Evolutionary conservation across 92 coral and sea anemone species (phyloP), one percentile per base, ranked within the genome.

Genomic region (Epizoanthus ramosus): DNA sequence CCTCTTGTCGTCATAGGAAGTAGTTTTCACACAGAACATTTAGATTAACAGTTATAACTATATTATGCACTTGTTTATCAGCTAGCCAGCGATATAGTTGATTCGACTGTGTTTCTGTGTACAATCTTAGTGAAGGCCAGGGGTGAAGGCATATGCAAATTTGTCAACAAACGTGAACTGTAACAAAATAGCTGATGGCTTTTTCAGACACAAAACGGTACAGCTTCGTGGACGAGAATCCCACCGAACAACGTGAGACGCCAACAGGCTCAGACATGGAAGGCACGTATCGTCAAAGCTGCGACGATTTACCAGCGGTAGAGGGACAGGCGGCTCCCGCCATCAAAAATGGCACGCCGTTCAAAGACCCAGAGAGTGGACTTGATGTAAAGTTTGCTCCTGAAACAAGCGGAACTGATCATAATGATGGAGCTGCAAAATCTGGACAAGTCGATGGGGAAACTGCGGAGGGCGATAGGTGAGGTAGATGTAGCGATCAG

Each of bases 191-290:
- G 31, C 75, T 21, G 10, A 75, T 61, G 82, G 63, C 59, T 41
- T 77, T 65, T 60, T 77, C 71, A 77, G 71, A 63, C 12, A 45
- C 82, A n/a, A 77, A 77, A 59, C 82, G 82, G 43, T 77, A 77
- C 71, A 77, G 82, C 63, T 61, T 77, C 19, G 82, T 61, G 23
- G 71, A 77, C 47, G 70, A 69, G 4, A 63, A 5, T 14, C 50
- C 43, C 71, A 57, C 43, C 43, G 24, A 5, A 16, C 63, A 77
- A 33, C 60, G 82, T 22, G 82, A 77, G 25, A 77, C 71, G 23
- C 41, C 60, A 22, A 31, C 41, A 76, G 24, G 21, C 19, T 47
- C 70, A 7, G 31, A 54, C 15, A 76, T 76, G 81, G 81, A 76
- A 14, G 81, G 81, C 0, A 76, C 35, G 0, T 76, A 76, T 39